Base-by-base conservation (phyloP, 2,113 vertebrate species). In the Phalacrocorax brasilianus region DNA sequence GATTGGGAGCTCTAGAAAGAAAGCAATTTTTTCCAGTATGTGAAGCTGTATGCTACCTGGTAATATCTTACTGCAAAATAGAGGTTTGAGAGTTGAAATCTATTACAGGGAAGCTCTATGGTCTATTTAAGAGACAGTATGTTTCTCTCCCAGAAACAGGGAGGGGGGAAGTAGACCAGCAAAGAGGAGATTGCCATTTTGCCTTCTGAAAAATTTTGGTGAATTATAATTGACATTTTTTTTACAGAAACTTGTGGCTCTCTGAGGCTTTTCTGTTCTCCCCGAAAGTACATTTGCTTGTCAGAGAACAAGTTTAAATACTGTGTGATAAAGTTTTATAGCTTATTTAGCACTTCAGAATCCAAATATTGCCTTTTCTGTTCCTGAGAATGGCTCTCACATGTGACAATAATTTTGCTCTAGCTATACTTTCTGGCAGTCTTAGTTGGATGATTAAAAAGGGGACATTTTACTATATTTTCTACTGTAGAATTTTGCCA, bases 371-470 rank as follows among this genome's bases (percentile, higher is more conserved):
- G 52, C 49, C 24, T 80, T 63, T 96, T 81, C 59, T 81, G 1
- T 67, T 96, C 59, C 30, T 80, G n/a, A 53, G 62, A 94, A 75
- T 63, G 68, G 10, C 20, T 91, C 18, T 85, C 23, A 44, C 45
- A 80, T 27, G 38, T 6, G 4, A 59, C 42, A 90, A 47, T 61
- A 76, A 56, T 73, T 93, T 85, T 63, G 3, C 11, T 65, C 8
- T 79, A 58, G 32, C 28, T 59, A 44, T 68, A 72, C 30, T 67
- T 91, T 75, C 44, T 89, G 56, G 27, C 38, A 89, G 47, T 42
- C 50, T 93, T 72, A 66, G 89, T 62, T 89, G 30, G 47, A 55
- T 92, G 15, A 88, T 81, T 92, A 85, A 75, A 95, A 92, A 58
- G 13, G 9, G 28, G 63, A 40, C 9, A 49, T 83, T 82, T 91